Base-by-base conservation (phyloP, 53 echinoderm and acorn worm genomes). In the Hippasteria phrygiana region DNA sequence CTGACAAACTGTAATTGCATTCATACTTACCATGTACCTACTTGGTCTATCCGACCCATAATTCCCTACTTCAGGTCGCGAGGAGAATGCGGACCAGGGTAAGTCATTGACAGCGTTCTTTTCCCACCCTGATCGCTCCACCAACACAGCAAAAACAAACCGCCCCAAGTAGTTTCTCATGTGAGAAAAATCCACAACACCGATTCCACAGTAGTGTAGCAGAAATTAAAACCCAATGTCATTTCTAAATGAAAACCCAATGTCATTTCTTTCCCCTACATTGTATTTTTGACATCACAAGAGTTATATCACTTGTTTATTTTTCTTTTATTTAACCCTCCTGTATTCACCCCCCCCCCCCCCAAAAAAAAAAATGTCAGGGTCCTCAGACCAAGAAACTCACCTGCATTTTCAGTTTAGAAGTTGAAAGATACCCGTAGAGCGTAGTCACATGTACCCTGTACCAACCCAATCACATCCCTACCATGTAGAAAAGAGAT, bases 81-180 rank as follows among this genome's bases (percentile, higher is more conserved):
- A 85, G 71, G 85, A 85, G 71, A 71, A 51, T 85, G 85, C 85
- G 5, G 85, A 85, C 70, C 85, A 85, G 85, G 85, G 85, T 85
- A 85, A 85, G 85, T 85, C 71, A 48, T 64, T 56, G 59, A 62
- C 46, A 63, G 43, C 65, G 18, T 64, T 48, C 65, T 81, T 64
- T 81, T 28, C 41, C 40, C 27, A 36, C 81, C 64, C 29, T 42
- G 42, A 24, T 64, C 31, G 14, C 85, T 46, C 70, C 75, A 28
- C 32, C 32, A 47, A 59, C 59, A 59, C 59, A 59, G 59, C 3
- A 18, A 59, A 59, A 22, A 59, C 59, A 22, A 2, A 12, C n/a
- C 59, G 26, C 3, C 59, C 59, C 59, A 4, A 18, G 16, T 17
- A 18, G 4, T 17, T 59, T 18, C 32, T 18, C 9, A 73, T 35